phyloP scores from a whole-genome alignment of 2,888 invertebrate genomes.

The Andricus curvator region DNA sequence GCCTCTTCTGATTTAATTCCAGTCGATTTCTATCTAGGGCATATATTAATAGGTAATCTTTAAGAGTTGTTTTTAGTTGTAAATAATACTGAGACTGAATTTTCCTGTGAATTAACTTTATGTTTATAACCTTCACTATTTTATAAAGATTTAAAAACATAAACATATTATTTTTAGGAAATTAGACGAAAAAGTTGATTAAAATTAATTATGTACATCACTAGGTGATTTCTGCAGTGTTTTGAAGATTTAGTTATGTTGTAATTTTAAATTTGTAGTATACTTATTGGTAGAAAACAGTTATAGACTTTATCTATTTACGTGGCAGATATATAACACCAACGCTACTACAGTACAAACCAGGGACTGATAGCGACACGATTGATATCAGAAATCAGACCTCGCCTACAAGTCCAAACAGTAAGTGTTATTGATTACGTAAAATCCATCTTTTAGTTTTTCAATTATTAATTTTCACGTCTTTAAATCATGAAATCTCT shows the following conservation, averaged over 20 bases:
- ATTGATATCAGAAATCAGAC: constrained; percentile 70
- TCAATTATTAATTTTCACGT: neutral
- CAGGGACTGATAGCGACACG: constrained; percentile 64
- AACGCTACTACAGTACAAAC: constrained; percentile 69
- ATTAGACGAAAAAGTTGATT: neutral
- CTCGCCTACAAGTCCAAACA: constrained; percentile 76
- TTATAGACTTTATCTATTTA: constrained; percentile 21
- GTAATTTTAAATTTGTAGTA: neutral
- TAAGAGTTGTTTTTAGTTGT: constrained; percentile 39
- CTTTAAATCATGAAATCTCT: neutral
- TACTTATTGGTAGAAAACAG: neutral
- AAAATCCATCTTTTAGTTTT: constrained; percentile 26
- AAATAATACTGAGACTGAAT: constrained; percentile 3
- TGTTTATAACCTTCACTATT: constrained; percentile 5
- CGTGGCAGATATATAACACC: constrained; percentile 69
- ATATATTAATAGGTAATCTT: constrained; percentile 16
- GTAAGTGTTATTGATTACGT: constrained; percentile 60
- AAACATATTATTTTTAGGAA: neutral
- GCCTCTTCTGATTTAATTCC: neutral
- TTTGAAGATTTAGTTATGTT: neutral
- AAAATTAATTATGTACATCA: neutral
- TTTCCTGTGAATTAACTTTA: neutral
- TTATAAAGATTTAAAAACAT: neutral
- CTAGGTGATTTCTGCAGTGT: neutral
- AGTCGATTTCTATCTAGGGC: neutral